Evolutionary conservation across 1,140 invertebrate genomes (phyloP).

Genomic region (Charaxes varanes): DNA sequence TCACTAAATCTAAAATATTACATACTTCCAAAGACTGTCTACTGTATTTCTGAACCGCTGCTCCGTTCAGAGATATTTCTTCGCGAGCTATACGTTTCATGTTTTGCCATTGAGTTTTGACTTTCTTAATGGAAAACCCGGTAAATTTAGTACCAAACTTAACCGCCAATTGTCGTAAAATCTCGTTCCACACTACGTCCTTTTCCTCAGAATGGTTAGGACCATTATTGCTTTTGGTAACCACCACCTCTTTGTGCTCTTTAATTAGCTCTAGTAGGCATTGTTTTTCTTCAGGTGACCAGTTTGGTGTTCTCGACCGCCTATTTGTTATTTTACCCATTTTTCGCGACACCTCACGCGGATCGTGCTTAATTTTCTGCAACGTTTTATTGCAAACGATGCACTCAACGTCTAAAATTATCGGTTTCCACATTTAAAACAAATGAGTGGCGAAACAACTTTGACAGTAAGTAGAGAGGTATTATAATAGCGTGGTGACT

Average conservation of each 20-base stretch:
- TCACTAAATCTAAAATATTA: constrained; percentile 49
- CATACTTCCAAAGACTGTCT: constrained; percentile 57
- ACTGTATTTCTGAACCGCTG: constrained; percentile 39
- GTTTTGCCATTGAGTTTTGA: constrained; percentile 69
- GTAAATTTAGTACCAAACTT: constrained; percentile 58
- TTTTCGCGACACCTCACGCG: constrained; percentile 30
- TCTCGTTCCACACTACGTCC: constrained; percentile 64
- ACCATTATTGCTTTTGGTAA: constrained; percentile 53
- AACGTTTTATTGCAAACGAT: constrained; percentile 70
- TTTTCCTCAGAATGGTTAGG: constrained; percentile 60
- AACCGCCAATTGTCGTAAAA: constrained; percentile 40
- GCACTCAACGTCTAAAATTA: constrained; percentile 67
- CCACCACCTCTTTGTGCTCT: constrained; percentile 49
- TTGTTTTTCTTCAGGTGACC: constrained; percentile 61
- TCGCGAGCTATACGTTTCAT: constrained; percentile 67
- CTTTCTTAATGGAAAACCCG: constrained; percentile 57
- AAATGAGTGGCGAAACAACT: constrained; percentile 43
- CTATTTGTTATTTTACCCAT: constrained; percentile 52
- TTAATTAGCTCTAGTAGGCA: constrained; percentile 62
- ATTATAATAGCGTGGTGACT: constrained; percentile 35
- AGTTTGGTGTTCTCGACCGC: constrained; percentile 58
- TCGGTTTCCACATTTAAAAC: constrained; percentile 65
- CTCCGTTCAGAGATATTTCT: constrained; percentile 47
- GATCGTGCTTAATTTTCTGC: constrained; percentile 64
- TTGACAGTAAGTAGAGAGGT: constrained; percentile 35